phyloP scores from a whole-genome alignment of 2,797 vertebrate genomes.

The Parambassis ranga region DNA sequence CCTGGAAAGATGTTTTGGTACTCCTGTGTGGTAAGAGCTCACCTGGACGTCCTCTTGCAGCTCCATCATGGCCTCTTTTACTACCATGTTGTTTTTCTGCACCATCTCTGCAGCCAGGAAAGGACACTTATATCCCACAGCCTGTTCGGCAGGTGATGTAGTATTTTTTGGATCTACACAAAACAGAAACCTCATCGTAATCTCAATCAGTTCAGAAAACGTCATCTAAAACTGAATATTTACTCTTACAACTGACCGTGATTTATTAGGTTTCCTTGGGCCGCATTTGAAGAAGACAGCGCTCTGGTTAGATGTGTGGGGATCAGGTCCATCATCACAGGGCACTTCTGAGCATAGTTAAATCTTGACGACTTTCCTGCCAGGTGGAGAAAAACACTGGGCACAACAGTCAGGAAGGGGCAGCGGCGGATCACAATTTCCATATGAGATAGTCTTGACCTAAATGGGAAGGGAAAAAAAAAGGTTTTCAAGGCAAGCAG shows the following conservation, averaged over 20 bases:
- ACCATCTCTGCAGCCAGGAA: slow-evolving; percentile 91
- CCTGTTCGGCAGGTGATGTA: slow-evolving; percentile 57
- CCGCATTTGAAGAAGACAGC: slow-evolving; percentile 76
- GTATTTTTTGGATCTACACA: slow-evolving; percentile 31
- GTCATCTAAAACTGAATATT: neutral
- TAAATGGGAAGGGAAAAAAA: neutral
- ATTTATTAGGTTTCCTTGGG: slow-evolving; percentile 74
- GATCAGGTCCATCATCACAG: slow-evolving; percentile 87
- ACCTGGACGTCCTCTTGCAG: slow-evolving; percentile 90
- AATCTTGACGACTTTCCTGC: slow-evolving; percentile 81
- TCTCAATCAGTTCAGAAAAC: neutral
- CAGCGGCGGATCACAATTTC: slow-evolving; percentile 84
- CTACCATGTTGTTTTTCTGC: slow-evolving; percentile 83
- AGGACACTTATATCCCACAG: slow-evolving; percentile 84
- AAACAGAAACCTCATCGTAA: neutral
- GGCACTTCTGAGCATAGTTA: slow-evolving; percentile 88
- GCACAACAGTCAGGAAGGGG: slow-evolving; percentile 87
- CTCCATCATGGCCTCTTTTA: slow-evolving; percentile 85
- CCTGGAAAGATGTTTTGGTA: slow-evolving; percentile 77
- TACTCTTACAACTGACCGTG: slow-evolving; percentile 71
- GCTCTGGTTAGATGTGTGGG: slow-evolving; percentile 70
- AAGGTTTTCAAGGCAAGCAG: neutral
- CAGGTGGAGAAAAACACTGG: slow-evolving; percentile 88
- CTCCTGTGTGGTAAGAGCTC: slow-evolving; percentile 66
- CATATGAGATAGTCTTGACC: slow-evolving; percentile 71